A percentile compares a stretch with the other conserved stretches of the same genome.
Evolutionary conservation across 2,888 invertebrate species (phyloP).

Genomic region (Hemicrepidius hirtus): DNA sequence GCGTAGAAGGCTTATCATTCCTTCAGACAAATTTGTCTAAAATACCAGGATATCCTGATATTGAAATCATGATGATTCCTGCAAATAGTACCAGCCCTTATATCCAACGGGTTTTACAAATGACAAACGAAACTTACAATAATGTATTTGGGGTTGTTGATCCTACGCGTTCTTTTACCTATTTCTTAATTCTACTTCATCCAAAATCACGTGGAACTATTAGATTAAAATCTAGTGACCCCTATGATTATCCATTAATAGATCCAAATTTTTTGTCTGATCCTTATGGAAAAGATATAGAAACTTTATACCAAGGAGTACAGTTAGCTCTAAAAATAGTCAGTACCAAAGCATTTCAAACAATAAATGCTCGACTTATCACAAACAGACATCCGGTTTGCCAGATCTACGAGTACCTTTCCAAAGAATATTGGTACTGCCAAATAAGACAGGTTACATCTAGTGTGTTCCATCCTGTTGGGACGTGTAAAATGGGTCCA

Average conservation of each 20-base stretch:
- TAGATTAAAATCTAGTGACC: constrained; percentile 59
- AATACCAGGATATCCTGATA: constrained; percentile 58
- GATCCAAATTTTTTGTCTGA: constrained; percentile 60
- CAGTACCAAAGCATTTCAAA: constrained; percentile 76
- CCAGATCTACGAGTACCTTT: constrained; percentile 71
- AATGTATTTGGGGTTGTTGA: constrained; percentile 67
- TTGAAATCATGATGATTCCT: constrained; percentile 70
- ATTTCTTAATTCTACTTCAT: constrained; percentile 56
- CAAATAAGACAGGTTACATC: constrained; percentile 70
- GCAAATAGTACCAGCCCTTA: constrained; percentile 66
- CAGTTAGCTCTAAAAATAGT: constrained; percentile 62
- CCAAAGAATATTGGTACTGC: constrained; percentile 84
- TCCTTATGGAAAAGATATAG: constrained; percentile 77
- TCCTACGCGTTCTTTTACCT: constrained; percentile 49
- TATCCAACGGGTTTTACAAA: constrained; percentile 55
- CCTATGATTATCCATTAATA: constrained; percentile 62
- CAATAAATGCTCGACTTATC: constrained; percentile 74
- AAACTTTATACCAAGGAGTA: constrained; percentile 77
- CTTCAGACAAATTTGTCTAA: constrained; percentile 54
- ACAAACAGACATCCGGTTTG: constrained; percentile 76
- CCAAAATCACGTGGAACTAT: constrained; percentile 62
- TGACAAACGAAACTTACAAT: constrained; percentile 58
- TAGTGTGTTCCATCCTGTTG: constrained; percentile 66
- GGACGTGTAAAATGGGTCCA: constrained; percentile 84
- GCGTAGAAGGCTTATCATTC: constrained; percentile 56